phyloP scores from a whole-genome alignment of 2,113 vertebrate genomes.

The Brachyistius frenatus region DNA sequence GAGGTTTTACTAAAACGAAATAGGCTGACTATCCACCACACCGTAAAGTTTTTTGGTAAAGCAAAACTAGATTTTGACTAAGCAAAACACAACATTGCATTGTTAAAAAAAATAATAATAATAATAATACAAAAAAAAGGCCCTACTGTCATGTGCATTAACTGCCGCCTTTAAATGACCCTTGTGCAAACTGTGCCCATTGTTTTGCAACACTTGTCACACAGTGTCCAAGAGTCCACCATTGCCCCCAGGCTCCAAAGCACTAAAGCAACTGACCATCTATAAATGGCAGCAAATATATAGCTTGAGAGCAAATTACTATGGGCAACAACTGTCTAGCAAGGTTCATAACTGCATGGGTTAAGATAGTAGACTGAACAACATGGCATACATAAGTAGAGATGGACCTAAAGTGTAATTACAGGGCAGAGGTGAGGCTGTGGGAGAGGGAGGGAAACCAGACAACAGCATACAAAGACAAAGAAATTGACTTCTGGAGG shows the following conservation, averaged over 20 bases:
- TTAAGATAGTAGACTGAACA: conserved; percentile 24
- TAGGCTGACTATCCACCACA: neutral
- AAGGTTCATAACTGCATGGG: conserved; percentile 37
- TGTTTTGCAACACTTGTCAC: conserved; percentile 59
- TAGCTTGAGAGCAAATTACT: conserved; percentile 33
- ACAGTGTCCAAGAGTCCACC: conserved; percentile 57
- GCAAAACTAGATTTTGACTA: neutral
- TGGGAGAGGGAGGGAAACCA: conserved; percentile 57
- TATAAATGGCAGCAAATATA: conserved; percentile 57
- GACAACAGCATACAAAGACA: conserved; percentile 60
- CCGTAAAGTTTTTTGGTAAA: neutral
- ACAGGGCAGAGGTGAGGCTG: conserved; percentile 59
- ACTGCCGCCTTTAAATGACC: conserved; percentile 21
- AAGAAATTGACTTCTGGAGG: conserved; percentile 58
- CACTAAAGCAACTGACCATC: conserved; percentile 52
- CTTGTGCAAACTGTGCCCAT: conserved; percentile 57
- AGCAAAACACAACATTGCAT: conserved; percentile 13
- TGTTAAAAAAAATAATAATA: no score
- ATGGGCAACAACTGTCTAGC: conserved; percentile 4
- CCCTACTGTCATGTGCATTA: conserved; percentile 35
- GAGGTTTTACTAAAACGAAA: neutral
- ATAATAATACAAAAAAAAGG: no score
- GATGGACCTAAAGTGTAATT: conserved; percentile 69
- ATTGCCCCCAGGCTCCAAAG: conserved; percentile 51
- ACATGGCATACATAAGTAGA: conserved; percentile 49